Percentiles rank a stretch among this genome's conserved stretches.
phyloP scores from a whole-genome alignment of 2,113 vertebrate species.

The Crocuta crocuta region DNA sequence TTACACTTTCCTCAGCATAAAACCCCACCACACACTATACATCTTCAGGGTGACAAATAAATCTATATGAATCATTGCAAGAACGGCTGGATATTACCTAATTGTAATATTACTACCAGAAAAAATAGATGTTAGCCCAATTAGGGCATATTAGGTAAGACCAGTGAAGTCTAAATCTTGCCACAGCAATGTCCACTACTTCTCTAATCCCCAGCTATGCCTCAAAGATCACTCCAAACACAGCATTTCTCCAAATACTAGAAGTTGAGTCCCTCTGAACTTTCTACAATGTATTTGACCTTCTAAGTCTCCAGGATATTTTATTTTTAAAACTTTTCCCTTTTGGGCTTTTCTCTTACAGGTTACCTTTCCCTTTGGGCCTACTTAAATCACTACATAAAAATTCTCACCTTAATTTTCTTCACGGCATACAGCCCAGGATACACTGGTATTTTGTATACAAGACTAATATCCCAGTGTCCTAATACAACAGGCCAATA shows the following conservation, averaged over 20 bases:
- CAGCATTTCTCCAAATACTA: neutral
- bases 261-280: neutral
- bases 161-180: neutral
- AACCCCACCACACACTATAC: neutral
- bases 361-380: neutral
- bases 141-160: neutral
- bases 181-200: neutral
- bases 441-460: neutral
- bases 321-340: neutral
- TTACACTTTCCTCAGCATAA: neutral
- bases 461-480: neutral
- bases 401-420: neutral
- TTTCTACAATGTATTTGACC: neutral
- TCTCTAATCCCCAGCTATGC: neutral
- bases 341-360: neutral
- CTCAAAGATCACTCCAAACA: neutral
- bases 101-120: neutral
- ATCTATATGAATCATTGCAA: neutral
- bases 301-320: neutral
- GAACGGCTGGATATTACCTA: neutral
- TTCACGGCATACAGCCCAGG: neutral
- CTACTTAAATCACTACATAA: neutral
- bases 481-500: neutral
- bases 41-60: slow-evolving; percentile 50
- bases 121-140: neutral